Base-by-base conservation (phyloP, 2,888 invertebrate species). In the Andricus quercusramuli region DNA sequence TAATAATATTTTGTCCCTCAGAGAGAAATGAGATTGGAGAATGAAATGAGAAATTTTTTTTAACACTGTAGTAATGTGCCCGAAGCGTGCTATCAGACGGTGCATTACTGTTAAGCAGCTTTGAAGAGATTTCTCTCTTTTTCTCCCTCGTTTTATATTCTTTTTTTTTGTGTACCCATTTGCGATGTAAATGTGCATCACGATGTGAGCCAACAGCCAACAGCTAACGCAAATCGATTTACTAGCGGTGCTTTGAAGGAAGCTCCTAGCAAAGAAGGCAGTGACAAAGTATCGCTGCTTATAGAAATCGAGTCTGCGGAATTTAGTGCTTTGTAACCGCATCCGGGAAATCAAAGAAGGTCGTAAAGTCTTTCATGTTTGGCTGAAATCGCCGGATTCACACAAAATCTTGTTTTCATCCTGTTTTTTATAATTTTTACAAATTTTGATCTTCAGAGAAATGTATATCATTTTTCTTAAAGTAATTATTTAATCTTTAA, bases 101-200 rank as follows among this genome's bases (percentile, higher is more conserved):
- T 80, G 85, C 85, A 85, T 87, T 86, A 86, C 83, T 83, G 80
- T 84, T 80, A 83, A 84, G 81, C 80, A 78, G 80, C 87, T 89
- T 88, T 88, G 85, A 86, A 81, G 83, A 80, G 79, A 85, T 84
- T 56, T 70, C 25, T 25, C 68, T 25, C 44, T 70, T 32, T 70
- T 25, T 47, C 68, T 51, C 15, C 17, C 29, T 70, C 76, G 66
- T 47, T 66, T 70, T 17, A 37, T 82, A 67, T 78, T 86, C 82
- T 79, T 80, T 66, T 82, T 83, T 85, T 85, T 81, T 83, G 78
- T 85, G 83, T 82, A 83, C 85, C 85, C 85, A 84, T 87, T 86
- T 86, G 87, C 84, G 84, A 84, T 83, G 83, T 85, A 84, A 89
- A 87, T 82, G 80, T 56, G 70, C 70, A 74, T 44, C 51, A 11